Base-by-base conservation (phyloP, 1,140 invertebrate species). In the Drosophila prosaltans region DNA sequence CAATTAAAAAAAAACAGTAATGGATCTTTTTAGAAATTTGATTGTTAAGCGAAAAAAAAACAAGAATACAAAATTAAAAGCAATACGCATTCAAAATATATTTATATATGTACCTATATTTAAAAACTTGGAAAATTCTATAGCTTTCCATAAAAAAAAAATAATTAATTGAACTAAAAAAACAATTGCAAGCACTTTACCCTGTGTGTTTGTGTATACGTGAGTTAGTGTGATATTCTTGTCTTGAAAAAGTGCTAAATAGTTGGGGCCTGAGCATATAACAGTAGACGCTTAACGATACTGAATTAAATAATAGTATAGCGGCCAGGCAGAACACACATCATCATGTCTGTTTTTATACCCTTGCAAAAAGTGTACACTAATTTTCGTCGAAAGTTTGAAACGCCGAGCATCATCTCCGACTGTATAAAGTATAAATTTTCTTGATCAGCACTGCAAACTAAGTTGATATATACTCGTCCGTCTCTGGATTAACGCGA, bases 121-220 rank as follows among this genome's bases (percentile, higher is more conserved):
- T 51, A 3, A 9, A 51, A 39, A 11, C 3, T 28, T 54, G 24
- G 26, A 36, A 54, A 30, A 2, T 58, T 32, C 10, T 41, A 40
- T 54, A 32, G 21, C 24, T 51, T 24, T 11, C 8, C 45, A 26
- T 26, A 26, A 51, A 48, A 32, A 66, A 62, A 55, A 48, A 60
- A 69, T 69, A 63, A 58, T 61, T 78, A 81, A 75, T 72, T 80
- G 66, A 86, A 73, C 79, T 82, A 88, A 54, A 62, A 82, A 69
- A 77, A 77, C 74, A 76, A 72, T 79, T 81, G 66, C 73, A 85
- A 85, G 72, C 83, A 86, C 81, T 80, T 69, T 78, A 78, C 74
- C 81, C 70, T 69, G 65, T 51, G 8, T 32, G 11, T 43, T 9
- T 74, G 26, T 74, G 61, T 69, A 21, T 68, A 21, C 28, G 55